Percentiles rank a stretch among this genome's conserved stretches.
Evolutionary conservation across 1,140 invertebrate genomes (phyloP).

Genomic region (Steinernema feltiae): DNA sequence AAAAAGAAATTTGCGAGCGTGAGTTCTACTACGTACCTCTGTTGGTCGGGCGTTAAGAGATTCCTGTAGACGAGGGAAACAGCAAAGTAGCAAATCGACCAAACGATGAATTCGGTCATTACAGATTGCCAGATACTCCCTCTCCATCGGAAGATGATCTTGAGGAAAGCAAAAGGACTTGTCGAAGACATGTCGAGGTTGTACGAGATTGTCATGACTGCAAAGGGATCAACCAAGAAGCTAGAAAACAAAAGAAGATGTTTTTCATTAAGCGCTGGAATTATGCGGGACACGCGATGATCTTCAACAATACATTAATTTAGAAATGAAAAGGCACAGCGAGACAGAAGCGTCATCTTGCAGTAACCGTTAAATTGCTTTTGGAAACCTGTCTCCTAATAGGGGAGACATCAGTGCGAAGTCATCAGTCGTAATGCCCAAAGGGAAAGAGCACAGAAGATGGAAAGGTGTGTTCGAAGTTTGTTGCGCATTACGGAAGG

Average conservation of each 20-base stretch:
- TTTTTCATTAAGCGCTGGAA: too few relatives aligned
- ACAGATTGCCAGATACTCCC: conserved; percentile 52
- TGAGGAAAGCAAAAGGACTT: conserved; percentile 68
- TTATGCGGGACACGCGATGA: not conserved
- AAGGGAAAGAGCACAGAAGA: not conserved
- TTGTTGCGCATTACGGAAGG: not conserved
- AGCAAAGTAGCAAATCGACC: conserved; percentile 40
- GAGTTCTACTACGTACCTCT: not conserved
- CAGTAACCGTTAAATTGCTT: not conserved
- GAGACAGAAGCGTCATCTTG: not conserved
- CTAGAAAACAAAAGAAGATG: too few relatives aligned
- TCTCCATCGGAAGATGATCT: conserved; percentile 62
- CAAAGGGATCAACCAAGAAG: not conserved
- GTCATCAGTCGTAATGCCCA: not conserved
- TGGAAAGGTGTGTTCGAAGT: not conserved
- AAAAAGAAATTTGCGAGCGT: too few relatives aligned
- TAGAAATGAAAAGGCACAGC: not conserved
- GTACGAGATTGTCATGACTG: conserved; percentile 70
- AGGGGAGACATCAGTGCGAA: not conserved
- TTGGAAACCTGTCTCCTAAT: not conserved
- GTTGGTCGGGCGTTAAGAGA: conserved; percentile 33
- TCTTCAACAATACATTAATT: not conserved
- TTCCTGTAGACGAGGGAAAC: conserved; percentile 39
- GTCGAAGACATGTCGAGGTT: conserved; percentile 71
- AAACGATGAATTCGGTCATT: conserved; percentile 38